Evolutionary conservation across 2,888 invertebrate species (phyloP), one percentile per base, ranked within the genome.

Genomic region (Oscheius sp.): DNA sequence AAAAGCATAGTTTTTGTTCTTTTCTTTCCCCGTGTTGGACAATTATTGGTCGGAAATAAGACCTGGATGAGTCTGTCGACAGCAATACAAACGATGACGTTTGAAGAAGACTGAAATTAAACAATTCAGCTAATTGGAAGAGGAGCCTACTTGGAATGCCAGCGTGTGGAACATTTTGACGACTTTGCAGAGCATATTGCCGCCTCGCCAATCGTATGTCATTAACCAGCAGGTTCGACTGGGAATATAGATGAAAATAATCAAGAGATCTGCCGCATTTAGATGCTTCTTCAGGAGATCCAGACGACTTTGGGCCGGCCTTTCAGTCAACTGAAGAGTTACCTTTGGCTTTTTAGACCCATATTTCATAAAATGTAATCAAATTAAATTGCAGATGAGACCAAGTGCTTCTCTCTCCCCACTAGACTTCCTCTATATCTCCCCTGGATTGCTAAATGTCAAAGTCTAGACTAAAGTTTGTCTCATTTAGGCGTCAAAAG

Each of bases 11-110:
- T 72, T 55, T 76, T 78, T 34, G 82, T 84, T 20, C 83, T 64
- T 39, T 71, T 53, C 50, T 81, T 79, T 0, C 82, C 85, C 53
- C 74, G 72, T 17, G 80, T 78, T 0, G 85, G 84, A 42, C 75
- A 77, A 33, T 80, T 78, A 69, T 85, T 82, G 6, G 82, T 74
- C 5, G 80, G 74, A 0, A 79, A 82, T 17, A 84, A 70, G 3
- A 85, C 82, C 1, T 84, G 82, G 27, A 85, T 72, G 4, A 86
- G 74, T 15, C 86, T 80, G 68, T 86, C 86, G 4, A 86, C 58
- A 3, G 86, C 86, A 42, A 86, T 86, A 74, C 83, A 83, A 2
- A 86, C 86, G 69, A 86, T 84, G n/a, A 86, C 80, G 68, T 86
- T 85, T 17, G 84, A 85, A n/a, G 85, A 85, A 31, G 81, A 75